These are phyloP conservation scores for Lypha dubia DNA, from an alignment of 2,888 invertebrate species.

Conservation along the genomic window DNA sequence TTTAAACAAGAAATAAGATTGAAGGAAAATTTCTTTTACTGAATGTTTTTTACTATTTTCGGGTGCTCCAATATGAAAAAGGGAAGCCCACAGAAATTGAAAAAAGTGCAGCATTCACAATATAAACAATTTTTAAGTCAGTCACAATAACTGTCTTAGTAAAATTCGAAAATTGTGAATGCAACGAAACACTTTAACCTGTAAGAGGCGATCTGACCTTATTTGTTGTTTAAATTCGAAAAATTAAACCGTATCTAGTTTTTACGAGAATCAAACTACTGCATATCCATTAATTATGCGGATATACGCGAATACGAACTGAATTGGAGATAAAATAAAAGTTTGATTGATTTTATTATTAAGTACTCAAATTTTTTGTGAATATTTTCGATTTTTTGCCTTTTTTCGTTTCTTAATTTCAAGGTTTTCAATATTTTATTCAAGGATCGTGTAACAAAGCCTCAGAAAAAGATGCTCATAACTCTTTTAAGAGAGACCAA, in stretches of 20 bases:
- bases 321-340: neutral
- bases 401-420: conserved; percentile 75
- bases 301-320: neutral
- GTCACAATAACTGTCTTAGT: conserved; percentile 18
- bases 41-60: conserved; percentile 44
- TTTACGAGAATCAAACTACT: conserved; percentile 7
- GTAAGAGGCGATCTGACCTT: neutral
- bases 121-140: neutral
- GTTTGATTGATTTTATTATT: conserved; percentile 52
- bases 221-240: conserved; percentile 57
- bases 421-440: conserved; percentile 79
- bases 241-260: neutral
- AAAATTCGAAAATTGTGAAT: conserved; percentile 37
- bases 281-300: conserved; percentile 1
- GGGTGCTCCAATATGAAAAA: conserved; percentile 63
- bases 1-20: conserved; percentile 67
- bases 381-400: conserved; percentile 74
- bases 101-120: conserved; percentile 61
- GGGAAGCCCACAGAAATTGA: conserved; percentile 53
- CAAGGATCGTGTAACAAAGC: conserved; percentile 83
- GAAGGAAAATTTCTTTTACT: conserved; percentile 10
- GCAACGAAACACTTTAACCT: conserved; percentile 32
- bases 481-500: conserved; percentile 82
- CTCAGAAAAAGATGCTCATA: conserved; percentile 82
- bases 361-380: conserved; percentile 74